A percentile compares a stretch with the other conserved stretches of the same genome.
These are phyloP conservation scores for Notarius lentiginosus DNA, from an alignment of 2,113 vertebrate genomes.

Conservation along the genomic window DNA sequence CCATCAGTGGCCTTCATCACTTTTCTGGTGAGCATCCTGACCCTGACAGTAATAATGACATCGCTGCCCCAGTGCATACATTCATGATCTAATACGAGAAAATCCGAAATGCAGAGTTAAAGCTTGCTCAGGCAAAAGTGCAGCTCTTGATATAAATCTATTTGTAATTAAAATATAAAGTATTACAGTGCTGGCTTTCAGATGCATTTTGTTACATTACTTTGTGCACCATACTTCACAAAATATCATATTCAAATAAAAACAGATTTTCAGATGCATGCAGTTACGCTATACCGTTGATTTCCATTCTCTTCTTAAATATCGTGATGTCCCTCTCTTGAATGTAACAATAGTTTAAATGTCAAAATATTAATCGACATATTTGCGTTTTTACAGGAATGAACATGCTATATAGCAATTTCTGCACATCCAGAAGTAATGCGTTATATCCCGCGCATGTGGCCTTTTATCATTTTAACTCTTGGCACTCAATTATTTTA, in stretches of 20 bases:
- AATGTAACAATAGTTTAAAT: not conserved
- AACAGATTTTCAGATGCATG: not conserved
- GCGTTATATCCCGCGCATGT: not conserved
- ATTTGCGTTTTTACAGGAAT: not conserved
- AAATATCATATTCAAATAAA: not conserved
- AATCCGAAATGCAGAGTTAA: not conserved
- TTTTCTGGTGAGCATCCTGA: conserved; percentile 1
- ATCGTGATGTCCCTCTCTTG: not conserved
- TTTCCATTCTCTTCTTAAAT: not conserved
- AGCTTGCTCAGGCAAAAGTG: not conserved
- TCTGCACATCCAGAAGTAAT: not conserved
- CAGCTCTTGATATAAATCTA: not conserved
- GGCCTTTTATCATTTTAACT: not conserved
- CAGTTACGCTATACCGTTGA: not conserved
- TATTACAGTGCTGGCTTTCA: not conserved
- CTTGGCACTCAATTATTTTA: not conserved
- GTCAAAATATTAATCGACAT: not conserved
- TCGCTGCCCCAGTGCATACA: not conserved
- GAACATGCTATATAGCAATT: not conserved
- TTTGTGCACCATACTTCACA: not conserved
- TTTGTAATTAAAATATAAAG: not conserved
- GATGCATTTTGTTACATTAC: not conserved
- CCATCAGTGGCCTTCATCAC: not conserved
- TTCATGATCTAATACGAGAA: not conserved
- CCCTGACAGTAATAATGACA: not conserved